These are phyloP conservation scores for Trichogramma pretiosum DNA, from an alignment of 1,140 invertebrate genomes.

Conservation along the genomic window DNA sequence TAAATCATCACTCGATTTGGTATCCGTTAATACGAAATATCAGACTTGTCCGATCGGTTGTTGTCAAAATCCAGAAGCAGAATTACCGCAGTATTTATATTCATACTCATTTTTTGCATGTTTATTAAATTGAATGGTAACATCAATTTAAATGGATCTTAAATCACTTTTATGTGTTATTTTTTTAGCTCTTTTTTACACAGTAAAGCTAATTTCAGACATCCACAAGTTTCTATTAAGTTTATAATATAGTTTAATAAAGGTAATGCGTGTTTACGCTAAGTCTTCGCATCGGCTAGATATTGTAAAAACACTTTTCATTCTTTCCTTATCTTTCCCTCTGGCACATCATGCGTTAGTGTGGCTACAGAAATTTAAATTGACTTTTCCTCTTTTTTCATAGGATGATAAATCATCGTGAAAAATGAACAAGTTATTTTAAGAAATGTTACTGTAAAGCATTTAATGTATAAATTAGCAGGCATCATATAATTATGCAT, in stretches of 20 bases:
- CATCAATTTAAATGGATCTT: slow-evolving; percentile 32
- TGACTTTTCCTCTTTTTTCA: slow-evolving; percentile 33
- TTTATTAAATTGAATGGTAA: slow-evolving; percentile 22
- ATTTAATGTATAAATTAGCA: no score
- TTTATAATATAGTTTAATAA: slow-evolving; percentile 49
- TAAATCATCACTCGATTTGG: slow-evolving; percentile 10
- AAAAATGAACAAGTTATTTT: no score
- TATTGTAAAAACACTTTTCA: slow-evolving; percentile 47
- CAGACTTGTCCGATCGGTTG: slow-evolving; percentile 46
- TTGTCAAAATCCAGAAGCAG: slow-evolving; percentile 48
- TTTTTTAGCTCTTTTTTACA: slow-evolving; percentile 43
- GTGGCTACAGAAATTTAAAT: slow-evolving; percentile 45
- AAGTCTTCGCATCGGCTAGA: slow-evolving; percentile 47
- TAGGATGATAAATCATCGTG: no score
- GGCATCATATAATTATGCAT: no score
- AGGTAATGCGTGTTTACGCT: slow-evolving; percentile 41
- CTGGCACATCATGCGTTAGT: slow-evolving; percentile 47
- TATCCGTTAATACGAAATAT: slow-evolving; percentile 35
- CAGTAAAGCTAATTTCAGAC: slow-evolving; percentile 47
- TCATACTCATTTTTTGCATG: slow-evolving; percentile 20
- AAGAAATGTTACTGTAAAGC: no score
- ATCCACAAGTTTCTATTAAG: slow-evolving; percentile 48
- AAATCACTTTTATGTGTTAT: slow-evolving; percentile 38
- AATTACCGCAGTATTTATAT: slow-evolving; percentile 34
- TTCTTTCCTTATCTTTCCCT: slow-evolving; percentile 43